phyloP scores from a whole-genome alignment of 2,797 vertebrate species.

The Falco naumanni region DNA sequence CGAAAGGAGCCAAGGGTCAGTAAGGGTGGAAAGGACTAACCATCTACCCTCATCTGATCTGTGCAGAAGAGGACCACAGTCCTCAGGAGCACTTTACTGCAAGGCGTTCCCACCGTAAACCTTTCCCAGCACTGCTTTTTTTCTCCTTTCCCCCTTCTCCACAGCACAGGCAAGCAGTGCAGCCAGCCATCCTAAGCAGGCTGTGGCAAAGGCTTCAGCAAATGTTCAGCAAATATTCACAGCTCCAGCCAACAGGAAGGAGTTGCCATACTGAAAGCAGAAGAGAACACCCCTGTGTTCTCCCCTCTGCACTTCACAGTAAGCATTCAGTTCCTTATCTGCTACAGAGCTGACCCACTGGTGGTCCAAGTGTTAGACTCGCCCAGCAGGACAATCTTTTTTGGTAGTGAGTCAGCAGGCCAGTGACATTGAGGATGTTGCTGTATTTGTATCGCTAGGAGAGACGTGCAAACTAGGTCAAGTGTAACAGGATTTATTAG shows the following conservation, averaged over 20 bases:
- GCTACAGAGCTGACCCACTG: background rate
- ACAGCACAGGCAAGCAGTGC: background rate
- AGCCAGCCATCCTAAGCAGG: background rate
- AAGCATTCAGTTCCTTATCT: background rate
- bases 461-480: background rate
- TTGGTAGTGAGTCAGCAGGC: background rate
- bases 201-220: background rate
- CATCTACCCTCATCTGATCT: background rate
- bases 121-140: background rate
- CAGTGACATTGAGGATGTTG: background rate
- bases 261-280: background rate
- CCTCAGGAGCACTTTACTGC: background rate
- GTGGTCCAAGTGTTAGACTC: background rate
- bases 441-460: background rate
- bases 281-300: background rate
- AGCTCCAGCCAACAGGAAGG: background rate
- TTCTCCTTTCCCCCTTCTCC: background rate
- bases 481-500: background rate
- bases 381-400: background rate
- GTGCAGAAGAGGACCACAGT: background rate
- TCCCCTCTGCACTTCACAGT: background rate
- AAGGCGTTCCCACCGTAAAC: background rate
- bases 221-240: background rate
- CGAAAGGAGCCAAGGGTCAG: background rate
- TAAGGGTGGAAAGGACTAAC: background rate